Evolutionary conservation across 2,113 vertebrate species (phyloP), one percentile per base, ranked within the genome.

Genomic region (Microcebus lehilahytsara): DNA sequence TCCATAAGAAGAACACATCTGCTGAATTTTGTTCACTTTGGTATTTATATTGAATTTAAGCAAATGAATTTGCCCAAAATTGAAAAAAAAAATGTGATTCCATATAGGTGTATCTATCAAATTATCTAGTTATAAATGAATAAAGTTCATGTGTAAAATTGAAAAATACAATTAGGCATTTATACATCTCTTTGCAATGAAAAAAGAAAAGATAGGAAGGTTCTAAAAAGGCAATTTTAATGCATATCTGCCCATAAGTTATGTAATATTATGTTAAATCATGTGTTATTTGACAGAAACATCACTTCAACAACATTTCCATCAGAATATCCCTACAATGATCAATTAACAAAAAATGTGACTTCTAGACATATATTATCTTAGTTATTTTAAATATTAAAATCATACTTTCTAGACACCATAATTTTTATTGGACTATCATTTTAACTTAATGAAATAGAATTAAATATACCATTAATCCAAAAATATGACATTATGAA

Each of bases 401-500:
- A 94, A 81, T 95, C 6, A 92, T 34, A 96, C 85, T 93, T 72
- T 93, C 81, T 79, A 91, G 78, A 89, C 40, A 93, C 14, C 27
- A 92, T 94, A 86, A 97, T 92, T 97, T 91, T 97, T 97, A 97
- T 91, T 96, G 89, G 88, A 85, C 14, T 96, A 72, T 90, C 94
- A 96, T 95, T 96, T 85, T 89, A 93, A 79, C 25, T 89, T 95
- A 91, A 84, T 85, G 71, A 97, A 97, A 92, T 40, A 20, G 77
- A 56, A 49, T 46, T 96, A 40, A 96, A 51, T 85, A 96, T 74
- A 23, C 80, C 83, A 91, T 87, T 71, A 34, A 92, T 97, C 83
- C 75, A 62, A 96, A 93, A 93, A 58, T 93, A 75, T 95, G 87
- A 72, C 93, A 97, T 96, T 79, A 97, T 23, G 66, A 94, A 74